Evolutionary conservation across 2,797 vertebrate species (phyloP), one percentile per base, ranked within the genome.

Genomic region (Pseudomugil gertrudae): DNA sequence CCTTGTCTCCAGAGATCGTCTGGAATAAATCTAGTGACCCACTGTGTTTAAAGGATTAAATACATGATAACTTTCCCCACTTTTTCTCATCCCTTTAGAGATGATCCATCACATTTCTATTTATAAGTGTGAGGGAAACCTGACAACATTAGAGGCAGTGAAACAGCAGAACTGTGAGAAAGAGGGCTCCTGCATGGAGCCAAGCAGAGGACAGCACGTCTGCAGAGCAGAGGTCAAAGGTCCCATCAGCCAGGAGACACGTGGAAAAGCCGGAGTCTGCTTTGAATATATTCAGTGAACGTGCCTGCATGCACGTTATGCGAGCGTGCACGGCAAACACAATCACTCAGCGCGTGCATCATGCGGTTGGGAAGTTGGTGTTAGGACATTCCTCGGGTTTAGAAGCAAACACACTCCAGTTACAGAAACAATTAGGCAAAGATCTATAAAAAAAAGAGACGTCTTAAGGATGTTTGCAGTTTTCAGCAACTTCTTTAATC

Each of bases 131-230:
- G 67, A 38, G 66, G 62, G 13, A 63, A 61, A 70, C 14, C 15
- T 53, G 29, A 27, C 7, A 38, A 29, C 6, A 27, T 24, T 57
- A 64, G 57, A 47, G 56, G 64, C 21, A 40, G 40, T 63, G 75
- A 75, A 78, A 79, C 75, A 60, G 30, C 62, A 84, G 76, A 71
- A 32, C 21, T 79, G 84, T 84, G 79, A 79, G 82, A 89, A 74
- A 36, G 55, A 32, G 45, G 48, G 47, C 51, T n/a, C 60, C 61
- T 19, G 43, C 63, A 14, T 2, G 13, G 63, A 65, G 67, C 21
- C 56, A 14, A 52, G 8, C 32, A 13, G 52, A 66, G 56, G 53
- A 45, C 61, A 67, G 64, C 45, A 8, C 10, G 58, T 27, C 57
- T 66, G 54, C 40, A 68, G 52, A 68, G 48, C 3, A 24, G 54